Percentiles rank a stretch among this genome's conserved stretches.
phyloP scores from a whole-genome alignment of 2,888 invertebrate species.

The Sicus ferrugineus region DNA sequence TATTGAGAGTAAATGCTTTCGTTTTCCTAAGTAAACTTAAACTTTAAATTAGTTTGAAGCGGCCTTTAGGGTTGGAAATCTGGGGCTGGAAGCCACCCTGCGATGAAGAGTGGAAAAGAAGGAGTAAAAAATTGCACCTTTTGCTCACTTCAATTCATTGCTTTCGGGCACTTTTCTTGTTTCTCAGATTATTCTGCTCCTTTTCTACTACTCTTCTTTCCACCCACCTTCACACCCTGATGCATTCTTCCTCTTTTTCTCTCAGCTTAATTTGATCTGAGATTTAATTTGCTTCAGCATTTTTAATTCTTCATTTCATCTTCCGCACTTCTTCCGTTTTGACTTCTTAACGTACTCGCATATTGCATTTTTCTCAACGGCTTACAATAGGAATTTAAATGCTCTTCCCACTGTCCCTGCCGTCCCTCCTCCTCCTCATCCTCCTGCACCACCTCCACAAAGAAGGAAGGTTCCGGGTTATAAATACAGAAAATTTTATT shows the following conservation, averaged over 20 bases:
- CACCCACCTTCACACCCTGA: neutral
- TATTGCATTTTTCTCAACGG: conserved; percentile 23
- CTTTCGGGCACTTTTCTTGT: conserved; percentile 22
- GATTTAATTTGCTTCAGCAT: conserved; percentile 36
- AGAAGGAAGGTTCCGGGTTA: neutral
- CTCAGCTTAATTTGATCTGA: conserved; percentile 38
- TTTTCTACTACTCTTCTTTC: neutral
- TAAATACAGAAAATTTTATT: conserved; percentile 19
- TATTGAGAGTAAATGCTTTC: no score
- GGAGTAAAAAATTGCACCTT: conserved; percentile 47
- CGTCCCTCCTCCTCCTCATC: conserved; percentile 16
- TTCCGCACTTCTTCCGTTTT: conserved; percentile 42
- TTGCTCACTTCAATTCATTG: conserved; percentile 35
- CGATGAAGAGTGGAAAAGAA: no score
- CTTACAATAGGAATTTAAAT: conserved; percentile 56
- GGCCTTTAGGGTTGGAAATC: no score
- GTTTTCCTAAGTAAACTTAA: no score
- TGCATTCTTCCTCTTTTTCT: conserved; percentile 33
- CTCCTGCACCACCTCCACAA: neutral
- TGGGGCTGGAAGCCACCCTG: no score
- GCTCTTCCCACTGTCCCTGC: conserved; percentile 43
- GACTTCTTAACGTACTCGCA: conserved; percentile 37
- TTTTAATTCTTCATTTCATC: conserved; percentile 28
- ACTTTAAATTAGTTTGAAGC: no score
- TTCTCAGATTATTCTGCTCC: conserved; percentile 35